A percentile compares a stretch with the other conserved stretches of the same genome.
Conservation (phyloP, 2,797 vertebrate species). For the Mallotus villosus region DNA sequence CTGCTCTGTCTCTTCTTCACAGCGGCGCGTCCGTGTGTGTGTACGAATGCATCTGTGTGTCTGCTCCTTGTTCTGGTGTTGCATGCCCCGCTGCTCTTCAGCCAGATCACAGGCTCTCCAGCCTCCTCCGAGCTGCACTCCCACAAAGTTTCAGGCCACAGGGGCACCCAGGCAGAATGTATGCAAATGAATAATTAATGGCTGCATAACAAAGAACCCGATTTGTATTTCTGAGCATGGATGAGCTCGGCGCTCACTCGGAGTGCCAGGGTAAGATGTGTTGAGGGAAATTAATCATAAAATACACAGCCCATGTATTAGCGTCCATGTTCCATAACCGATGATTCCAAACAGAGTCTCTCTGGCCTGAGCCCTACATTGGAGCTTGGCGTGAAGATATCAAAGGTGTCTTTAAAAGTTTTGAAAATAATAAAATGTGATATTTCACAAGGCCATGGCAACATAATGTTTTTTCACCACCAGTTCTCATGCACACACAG, state of each 20-base stretch:
- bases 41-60: neutral
- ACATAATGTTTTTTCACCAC: neutral
- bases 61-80: neutral
- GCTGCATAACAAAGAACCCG: conserved; percentile 50
- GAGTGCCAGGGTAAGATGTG: conserved; percentile 16
- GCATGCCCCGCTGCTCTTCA: neutral
- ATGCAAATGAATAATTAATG: conserved; percentile 63
- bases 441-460: neutral
- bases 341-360: neutral
- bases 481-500: conserved; percentile 1
- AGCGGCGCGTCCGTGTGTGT: neutral
- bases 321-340: neutral
- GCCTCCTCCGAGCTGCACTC: conserved; percentile 8
- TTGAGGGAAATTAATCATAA: conserved; percentile 15
- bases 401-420: neutral
- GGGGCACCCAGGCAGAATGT: conserved; percentile 29
- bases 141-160: conserved; percentile 17
- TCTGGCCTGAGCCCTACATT: neutral
- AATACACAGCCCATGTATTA: neutral
- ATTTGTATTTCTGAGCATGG: conserved; percentile 57
- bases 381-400: neutral
- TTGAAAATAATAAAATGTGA: neutral
- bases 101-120: conserved; percentile 6
- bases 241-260: conserved; percentile 30
- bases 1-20: neutral